These are phyloP conservation scores for Spialia ferax DNA, from an alignment of 2,888 invertebrate genomes.

Conservation along the genomic window DNA sequence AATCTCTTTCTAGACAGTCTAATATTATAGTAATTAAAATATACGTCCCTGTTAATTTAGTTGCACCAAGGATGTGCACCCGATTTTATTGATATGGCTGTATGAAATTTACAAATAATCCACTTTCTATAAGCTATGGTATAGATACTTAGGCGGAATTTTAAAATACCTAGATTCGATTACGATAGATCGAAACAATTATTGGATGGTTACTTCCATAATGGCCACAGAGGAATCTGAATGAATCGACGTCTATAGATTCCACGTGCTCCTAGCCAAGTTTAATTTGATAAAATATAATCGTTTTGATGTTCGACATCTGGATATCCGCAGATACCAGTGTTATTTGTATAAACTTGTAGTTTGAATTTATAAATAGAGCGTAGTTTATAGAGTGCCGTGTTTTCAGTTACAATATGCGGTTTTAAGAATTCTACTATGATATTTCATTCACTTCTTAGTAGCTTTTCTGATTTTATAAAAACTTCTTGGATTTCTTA, in stretches of 20 bases:
- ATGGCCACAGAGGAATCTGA: background rate
- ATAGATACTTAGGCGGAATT: too few relatives aligned
- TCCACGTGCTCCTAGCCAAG: background rate
- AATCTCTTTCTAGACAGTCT: too few relatives aligned
- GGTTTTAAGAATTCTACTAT: background rate
- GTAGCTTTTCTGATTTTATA: background rate
- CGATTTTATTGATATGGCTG: too few relatives aligned
- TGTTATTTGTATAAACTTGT: slow-evolving; percentile 22
- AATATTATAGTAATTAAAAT: too few relatives aligned
- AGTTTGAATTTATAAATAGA: slow-evolving; percentile 25
- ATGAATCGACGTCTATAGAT: background rate
- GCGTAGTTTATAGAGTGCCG: slow-evolving; percentile 6
- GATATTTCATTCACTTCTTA: slow-evolving; percentile 6
- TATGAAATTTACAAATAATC: too few relatives aligned
- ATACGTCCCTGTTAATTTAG: too few relatives aligned
- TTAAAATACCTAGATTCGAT: too few relatives aligned
- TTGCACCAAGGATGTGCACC: too few relatives aligned
- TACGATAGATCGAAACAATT: background rate
- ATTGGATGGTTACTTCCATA: background rate
- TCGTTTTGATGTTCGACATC: slow-evolving; percentile 21
- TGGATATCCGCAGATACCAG: slow-evolving; percentile 15
- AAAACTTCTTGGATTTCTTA: background rate
- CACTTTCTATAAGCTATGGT: too few relatives aligned
- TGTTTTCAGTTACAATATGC: background rate
- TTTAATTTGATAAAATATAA: slow-evolving; percentile 13